phyloP scores from a whole-genome alignment of 2,888 invertebrate species.

The Melanchra persicariae region DNA sequence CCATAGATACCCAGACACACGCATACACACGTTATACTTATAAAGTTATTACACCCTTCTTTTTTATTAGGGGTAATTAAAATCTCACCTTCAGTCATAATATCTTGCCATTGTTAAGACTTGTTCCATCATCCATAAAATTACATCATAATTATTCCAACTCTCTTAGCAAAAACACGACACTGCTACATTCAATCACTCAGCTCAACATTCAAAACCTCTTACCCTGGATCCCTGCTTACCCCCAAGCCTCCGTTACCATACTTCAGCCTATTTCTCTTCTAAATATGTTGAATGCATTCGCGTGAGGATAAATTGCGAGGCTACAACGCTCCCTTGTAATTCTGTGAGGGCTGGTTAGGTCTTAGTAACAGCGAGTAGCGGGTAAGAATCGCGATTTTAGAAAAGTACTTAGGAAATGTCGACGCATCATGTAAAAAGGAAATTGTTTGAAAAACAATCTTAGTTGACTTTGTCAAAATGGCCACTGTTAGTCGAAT shows the following conservation, averaged over 20 bases:
- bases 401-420: not conserved
- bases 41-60: too few species aligned
- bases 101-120: too few species aligned
- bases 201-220: conserved; percentile 13
- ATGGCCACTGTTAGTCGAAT: too few species aligned
- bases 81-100: too few species aligned
- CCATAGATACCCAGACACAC: too few species aligned
- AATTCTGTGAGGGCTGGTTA: not conserved
- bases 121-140: not conserved
- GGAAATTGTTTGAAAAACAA: too few species aligned
- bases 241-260: not conserved
- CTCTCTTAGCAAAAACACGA: not conserved
- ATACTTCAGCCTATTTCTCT: conserved; percentile 47
- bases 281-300: conserved; percentile 59
- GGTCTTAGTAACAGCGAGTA: conserved; percentile 33
- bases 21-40: too few species aligned
- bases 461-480: too few species aligned
- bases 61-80: too few species aligned
- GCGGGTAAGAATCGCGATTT: not conserved
- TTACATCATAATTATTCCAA: not conserved
- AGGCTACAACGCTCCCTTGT: conserved; percentile 24
- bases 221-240: conserved; percentile 16
- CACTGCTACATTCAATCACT: not conserved
- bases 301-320: conserved; percentile 58
- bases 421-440: not conserved